These are phyloP conservation scores for Zoanthus sociatus DNA, from an alignment of 92 coral and sea anemone genomes.

Conservation along the genomic window DNA sequence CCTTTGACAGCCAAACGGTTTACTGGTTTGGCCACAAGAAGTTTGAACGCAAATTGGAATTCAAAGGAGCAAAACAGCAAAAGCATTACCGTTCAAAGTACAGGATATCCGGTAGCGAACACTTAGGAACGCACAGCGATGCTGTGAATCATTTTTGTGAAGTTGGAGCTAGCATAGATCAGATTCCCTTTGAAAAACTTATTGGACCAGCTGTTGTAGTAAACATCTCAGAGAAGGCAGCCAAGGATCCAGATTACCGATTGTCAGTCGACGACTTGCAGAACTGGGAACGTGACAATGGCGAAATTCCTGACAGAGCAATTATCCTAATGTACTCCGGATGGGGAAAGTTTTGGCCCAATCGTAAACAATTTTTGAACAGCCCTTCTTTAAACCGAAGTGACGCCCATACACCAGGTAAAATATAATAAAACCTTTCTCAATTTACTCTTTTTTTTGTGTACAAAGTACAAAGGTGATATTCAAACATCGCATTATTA, in stretches of 20 bases:
- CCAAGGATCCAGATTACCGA: conserved; percentile 25
- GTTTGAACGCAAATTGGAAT: conserved; percentile 15
- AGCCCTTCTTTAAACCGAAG: neutral
- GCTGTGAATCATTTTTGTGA: conserved; percentile 39
- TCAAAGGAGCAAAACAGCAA: neutral
- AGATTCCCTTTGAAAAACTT: conserved; percentile 27
- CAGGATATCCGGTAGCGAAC: conserved; percentile 16
- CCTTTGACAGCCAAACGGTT: conserved; percentile 20
- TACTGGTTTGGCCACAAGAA: conserved; percentile 18
- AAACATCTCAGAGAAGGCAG: conserved; percentile 40
- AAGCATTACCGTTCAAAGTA: neutral
- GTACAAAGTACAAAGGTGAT: too few relatives aligned
- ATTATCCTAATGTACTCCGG: conserved; percentile 29
- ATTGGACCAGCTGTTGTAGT: conserved; percentile 53
- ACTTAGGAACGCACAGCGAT: conserved; percentile 41
- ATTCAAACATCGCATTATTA: too few relatives aligned
- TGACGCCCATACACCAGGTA: too few relatives aligned
- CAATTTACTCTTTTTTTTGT: too few relatives aligned
- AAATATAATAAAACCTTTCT: too few relatives aligned
- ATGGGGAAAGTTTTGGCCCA: conserved; percentile 51
- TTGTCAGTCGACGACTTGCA: conserved; percentile 28
- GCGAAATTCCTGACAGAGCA: conserved; percentile 30
- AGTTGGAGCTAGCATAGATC: conserved; percentile 9
- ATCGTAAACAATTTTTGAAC: conserved; percentile 16
- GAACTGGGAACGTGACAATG: conserved; percentile 32